phyloP scores from a whole-genome alignment of 2,888 invertebrate species.

The Colletes collaris region DNA sequence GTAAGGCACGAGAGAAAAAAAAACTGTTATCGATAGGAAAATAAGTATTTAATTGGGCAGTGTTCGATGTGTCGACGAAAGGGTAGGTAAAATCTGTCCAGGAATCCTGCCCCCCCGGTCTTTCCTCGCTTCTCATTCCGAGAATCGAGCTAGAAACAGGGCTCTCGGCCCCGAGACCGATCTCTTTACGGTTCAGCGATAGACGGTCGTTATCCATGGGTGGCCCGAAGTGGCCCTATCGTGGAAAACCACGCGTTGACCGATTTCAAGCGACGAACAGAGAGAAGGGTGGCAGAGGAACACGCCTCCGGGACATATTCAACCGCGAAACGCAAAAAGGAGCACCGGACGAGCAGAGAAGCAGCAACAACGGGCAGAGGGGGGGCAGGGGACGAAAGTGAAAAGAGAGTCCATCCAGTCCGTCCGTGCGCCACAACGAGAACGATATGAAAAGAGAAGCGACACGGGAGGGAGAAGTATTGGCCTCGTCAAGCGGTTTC shows the following conservation, averaged over 20 bases:
- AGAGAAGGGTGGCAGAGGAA: constrained; percentile 30
- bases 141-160: too few relatives aligned
- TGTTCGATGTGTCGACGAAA: too few relatives aligned
- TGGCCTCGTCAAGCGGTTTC: constrained; percentile 79
- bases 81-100: too few relatives aligned
- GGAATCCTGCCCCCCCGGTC: too few relatives aligned
- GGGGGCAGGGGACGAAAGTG: constrained; percentile 8
- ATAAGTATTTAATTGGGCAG: too few relatives aligned
- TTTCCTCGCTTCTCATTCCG: too few relatives aligned
- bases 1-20: too few relatives aligned
- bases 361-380: background rate
- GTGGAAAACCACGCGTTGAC: constrained; percentile 77
- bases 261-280: constrained; percentile 55
- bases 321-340: constrained; percentile 67
- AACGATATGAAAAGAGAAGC: constrained; percentile 41
- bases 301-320: constrained; percentile 64
- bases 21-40: too few relatives aligned
- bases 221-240: constrained; percentile 75
- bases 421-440: constrained; percentile 46
- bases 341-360: constrained; percentile 17
- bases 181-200: constrained; percentile 54
- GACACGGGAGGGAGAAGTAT: constrained; percentile 62
- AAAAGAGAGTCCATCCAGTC: constrained; percentile 59
- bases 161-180: constrained; percentile 30
- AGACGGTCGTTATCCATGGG: constrained; percentile 56